Conservation (phyloP, 2,888 invertebrate species). For the Caprella mutica region DNA sequence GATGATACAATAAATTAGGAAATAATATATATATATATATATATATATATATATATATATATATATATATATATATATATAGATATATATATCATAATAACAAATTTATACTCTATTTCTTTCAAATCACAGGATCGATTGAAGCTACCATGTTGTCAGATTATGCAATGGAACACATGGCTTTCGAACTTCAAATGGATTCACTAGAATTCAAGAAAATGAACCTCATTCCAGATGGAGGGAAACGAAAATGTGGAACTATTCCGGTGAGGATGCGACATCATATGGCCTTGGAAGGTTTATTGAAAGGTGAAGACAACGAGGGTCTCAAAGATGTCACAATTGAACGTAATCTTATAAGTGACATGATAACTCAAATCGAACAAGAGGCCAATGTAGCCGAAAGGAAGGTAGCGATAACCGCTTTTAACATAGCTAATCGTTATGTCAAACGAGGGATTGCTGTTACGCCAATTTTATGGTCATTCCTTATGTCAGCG, state of each 20-base stretch:
- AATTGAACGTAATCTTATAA: slow-evolving; percentile 16
- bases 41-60: too few species aligned
- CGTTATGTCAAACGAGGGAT: slow-evolving; percentile 65
- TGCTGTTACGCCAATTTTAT: slow-evolving; percentile 56
- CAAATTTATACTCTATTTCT: too few species aligned
- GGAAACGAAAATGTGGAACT: too few species aligned
- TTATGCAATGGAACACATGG: slow-evolving; percentile 43
- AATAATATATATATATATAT: too few species aligned
- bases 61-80: too few species aligned
- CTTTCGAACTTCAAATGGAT: slow-evolving; percentile 40
- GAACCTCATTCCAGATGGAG: slow-evolving; percentile 30
- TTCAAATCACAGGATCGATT: slow-evolving; percentile 39
- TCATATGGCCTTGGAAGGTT: too few species aligned
- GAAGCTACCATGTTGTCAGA: slow-evolving; percentile 42
- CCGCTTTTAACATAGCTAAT: slow-evolving; percentile 44
- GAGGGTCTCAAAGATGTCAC: neutral
- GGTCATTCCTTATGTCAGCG: slow-evolving; percentile 45
- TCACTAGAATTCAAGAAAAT: slow-evolving; percentile 38
- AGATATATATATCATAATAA: too few species aligned
- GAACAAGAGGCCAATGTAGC: slow-evolving; percentile 19
- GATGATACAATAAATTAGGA: too few species aligned
- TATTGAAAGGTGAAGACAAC: too few species aligned
- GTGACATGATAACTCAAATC: slow-evolving; percentile 18
- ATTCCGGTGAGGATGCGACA: neutral
- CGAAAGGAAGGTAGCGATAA: slow-evolving; percentile 35